These are phyloP conservation scores for Ceuthmochares aereus DNA, from an alignment of 2,113 vertebrate genomes.

Conservation along the genomic window DNA sequence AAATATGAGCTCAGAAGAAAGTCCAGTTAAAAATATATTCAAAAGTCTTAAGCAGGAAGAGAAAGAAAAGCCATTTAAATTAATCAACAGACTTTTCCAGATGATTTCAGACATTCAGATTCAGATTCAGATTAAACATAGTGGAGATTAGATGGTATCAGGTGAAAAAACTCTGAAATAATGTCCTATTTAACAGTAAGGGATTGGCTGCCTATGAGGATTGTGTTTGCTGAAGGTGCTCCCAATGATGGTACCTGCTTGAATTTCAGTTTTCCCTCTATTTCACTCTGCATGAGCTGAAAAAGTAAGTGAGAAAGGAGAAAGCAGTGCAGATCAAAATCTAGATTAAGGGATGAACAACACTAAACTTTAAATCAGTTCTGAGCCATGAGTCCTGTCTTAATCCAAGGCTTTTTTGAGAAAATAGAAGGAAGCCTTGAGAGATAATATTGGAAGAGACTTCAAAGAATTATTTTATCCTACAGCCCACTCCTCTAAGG, in stretches of 20 bases:
- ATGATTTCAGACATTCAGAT: neutral
- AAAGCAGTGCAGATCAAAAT: neutral
- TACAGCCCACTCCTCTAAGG: neutral
- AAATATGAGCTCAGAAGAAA: neutral
- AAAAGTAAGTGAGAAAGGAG: neutral
- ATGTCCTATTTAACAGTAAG: neutral
- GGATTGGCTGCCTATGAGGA: neutral
- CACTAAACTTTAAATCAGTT: neutral
- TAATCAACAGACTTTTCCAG: neutral
- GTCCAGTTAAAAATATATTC: neutral
- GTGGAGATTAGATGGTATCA: neutral
- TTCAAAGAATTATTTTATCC: neutral
- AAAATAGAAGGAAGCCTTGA: neutral
- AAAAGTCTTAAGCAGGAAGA: neutral
- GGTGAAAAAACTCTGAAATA: neutral
- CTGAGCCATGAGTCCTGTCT: neutral
- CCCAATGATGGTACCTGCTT: neutral
- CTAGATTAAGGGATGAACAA: neutral
- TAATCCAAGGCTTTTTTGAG: neutral
- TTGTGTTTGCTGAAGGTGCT: neutral
- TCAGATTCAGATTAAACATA: neutral
- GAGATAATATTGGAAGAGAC: neutral
- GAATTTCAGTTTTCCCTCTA: neutral
- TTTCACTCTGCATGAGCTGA: neutral
- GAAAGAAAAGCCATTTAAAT: neutral